Evolutionary conservation across 2,888 invertebrate species (phyloP).

Genomic region (Catocala fraxini): DNA sequence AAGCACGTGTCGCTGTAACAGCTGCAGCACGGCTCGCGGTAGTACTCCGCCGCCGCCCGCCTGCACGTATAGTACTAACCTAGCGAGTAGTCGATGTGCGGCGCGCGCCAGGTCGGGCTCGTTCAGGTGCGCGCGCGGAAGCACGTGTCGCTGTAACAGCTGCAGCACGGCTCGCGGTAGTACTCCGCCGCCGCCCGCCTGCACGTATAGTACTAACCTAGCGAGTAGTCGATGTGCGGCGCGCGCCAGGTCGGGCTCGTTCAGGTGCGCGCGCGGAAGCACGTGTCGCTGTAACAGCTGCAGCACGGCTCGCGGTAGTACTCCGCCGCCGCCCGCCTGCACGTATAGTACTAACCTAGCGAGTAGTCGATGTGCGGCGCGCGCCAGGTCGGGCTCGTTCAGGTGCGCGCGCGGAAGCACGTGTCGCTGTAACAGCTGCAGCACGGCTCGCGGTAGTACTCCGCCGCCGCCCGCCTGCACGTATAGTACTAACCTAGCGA

Average conservation of each 20-base stretch:
- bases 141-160: conserved; percentile 76
- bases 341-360: conserved; percentile 63
- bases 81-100: conserved; percentile 76
- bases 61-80: conserved; percentile 64
- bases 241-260: conserved; percentile 72
- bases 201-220: conserved; percentile 63
- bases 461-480: conserved; percentile 83
- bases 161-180: conserved; percentile 76
- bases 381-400: conserved; percentile 70
- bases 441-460: conserved; percentile 76
- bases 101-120: conserved; percentile 76
- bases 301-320: conserved; percentile 77
- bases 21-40: conserved; percentile 75
- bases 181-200: conserved; percentile 80
- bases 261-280: conserved; percentile 62
- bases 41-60: conserved; percentile 80
- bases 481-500: conserved; percentile 60
- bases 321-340: conserved; percentile 81
- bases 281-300: conserved; percentile 75
- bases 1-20: conserved; percentile 76
- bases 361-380: conserved; percentile 77
- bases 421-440: conserved; percentile 75
- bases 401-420: conserved; percentile 66
- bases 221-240: conserved; percentile 78
- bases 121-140: conserved; percentile 59